phyloP scores from a whole-genome alignment of 2,888 invertebrate species.

The Kryphioiulus occultus region DNA sequence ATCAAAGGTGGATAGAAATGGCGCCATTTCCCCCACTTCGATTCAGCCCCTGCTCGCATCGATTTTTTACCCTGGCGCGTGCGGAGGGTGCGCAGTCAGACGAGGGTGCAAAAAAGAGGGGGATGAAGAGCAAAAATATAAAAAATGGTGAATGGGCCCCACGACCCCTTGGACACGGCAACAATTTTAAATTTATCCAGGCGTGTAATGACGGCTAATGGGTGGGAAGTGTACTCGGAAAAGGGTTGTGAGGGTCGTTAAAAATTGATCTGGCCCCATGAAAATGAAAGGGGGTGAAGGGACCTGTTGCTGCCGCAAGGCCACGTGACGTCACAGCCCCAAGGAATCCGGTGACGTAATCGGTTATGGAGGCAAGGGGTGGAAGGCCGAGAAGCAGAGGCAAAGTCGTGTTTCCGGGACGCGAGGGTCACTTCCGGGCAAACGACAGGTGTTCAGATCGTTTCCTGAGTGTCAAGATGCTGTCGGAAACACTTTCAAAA shows the following conservation, averaged over 20 bases:
- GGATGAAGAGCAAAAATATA: constrained; percentile 31
- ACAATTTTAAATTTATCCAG: constrained; percentile 49
- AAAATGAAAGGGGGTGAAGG: constrained; percentile 36
- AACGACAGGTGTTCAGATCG: constrained; percentile 39
- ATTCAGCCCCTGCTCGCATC: not conserved
- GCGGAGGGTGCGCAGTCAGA: not conserved
- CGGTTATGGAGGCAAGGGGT: not conserved
- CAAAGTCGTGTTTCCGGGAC: not conserved
- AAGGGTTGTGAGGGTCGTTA: constrained; percentile 48
- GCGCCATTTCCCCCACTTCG: not conserved
- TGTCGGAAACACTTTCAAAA: no score
- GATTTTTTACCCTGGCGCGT: constrained; percentile 2
- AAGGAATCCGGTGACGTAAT: not conserved
- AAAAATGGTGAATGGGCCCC: constrained; percentile 27
- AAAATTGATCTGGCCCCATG: constrained; percentile 44
- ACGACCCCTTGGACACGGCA: constrained; percentile 21
- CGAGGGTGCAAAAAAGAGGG: not conserved
- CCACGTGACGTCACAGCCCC: not conserved
- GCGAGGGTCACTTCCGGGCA: not conserved
- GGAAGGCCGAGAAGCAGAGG: not conserved
- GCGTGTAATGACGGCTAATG: constrained; percentile 48
- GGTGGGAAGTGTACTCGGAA: constrained; percentile 48
- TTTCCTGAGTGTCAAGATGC: constrained; percentile 36
- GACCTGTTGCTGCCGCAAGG: constrained; percentile 36
- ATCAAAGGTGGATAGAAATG: not conserved